Conservation (phyloP, 92 coral and sea anemone genomes). For the Plumapathes pennacea region DNA sequence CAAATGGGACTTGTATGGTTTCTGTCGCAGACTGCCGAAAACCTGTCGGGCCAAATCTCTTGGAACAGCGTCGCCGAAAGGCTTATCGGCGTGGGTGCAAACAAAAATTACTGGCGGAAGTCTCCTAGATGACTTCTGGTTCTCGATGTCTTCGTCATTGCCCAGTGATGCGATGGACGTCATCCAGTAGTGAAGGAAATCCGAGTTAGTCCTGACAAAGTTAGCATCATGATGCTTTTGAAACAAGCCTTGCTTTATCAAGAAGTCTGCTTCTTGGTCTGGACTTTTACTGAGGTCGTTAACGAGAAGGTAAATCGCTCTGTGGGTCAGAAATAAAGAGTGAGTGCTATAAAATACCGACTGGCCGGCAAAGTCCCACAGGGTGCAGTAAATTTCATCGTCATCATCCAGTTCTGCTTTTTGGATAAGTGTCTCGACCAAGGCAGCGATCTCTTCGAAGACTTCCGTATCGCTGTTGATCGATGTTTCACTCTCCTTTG, state of each 20-base stretch:
- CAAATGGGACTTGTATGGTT: slow-evolving; percentile 12
- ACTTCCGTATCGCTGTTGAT: too few relatives aligned
- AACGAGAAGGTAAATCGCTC: slow-evolving; percentile 43
- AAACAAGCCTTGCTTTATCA: slow-evolving; percentile 19
- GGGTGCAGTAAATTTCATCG: slow-evolving; percentile 9
- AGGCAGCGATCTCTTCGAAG: slow-evolving; percentile 15
- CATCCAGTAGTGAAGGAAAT: slow-evolving; percentile 54
- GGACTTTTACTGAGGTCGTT: slow-evolving; percentile 29
- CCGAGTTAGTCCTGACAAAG: slow-evolving; percentile 33
- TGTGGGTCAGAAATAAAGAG: slow-evolving; percentile 51
- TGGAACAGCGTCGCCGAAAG: slow-evolving; percentile 8
- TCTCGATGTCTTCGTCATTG: not conserved
- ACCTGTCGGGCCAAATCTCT: slow-evolving; percentile 18
- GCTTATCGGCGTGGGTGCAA: slow-evolving; percentile 57
- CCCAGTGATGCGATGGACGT: slow-evolving; percentile 31
- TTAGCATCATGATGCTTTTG: not conserved
- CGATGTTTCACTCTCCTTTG: too few relatives aligned
- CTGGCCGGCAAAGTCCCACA: slow-evolving; percentile 73
- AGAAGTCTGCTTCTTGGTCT: slow-evolving; percentile 15
- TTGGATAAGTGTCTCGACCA: slow-evolving; percentile 2
- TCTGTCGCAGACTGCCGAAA: not conserved
- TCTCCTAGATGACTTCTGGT: not conserved
- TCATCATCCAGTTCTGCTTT: not conserved
- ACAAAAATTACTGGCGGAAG: slow-evolving; percentile 43
- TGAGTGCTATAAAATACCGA: slow-evolving; percentile 53